These are phyloP conservation scores for Scrobipalpa costella DNA, from an alignment of 2,888 invertebrate species.

Conservation along the genomic window DNA sequence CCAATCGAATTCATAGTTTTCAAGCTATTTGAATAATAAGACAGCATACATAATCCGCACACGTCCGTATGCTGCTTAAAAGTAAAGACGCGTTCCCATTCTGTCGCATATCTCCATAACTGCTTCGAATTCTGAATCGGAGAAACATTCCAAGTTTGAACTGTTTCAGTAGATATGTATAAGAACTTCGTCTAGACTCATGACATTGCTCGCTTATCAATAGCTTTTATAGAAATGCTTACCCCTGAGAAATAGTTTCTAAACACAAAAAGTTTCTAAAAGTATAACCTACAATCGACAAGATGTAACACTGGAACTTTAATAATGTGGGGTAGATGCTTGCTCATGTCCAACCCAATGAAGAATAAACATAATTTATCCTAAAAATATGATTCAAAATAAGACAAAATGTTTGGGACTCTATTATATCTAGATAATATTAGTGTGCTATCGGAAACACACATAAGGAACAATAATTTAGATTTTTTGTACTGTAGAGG, in stretches of 20 bases:
- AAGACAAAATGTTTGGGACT: too few relatives aligned
- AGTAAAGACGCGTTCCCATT: constrained; percentile 26
- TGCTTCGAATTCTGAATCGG: not conserved
- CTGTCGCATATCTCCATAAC: constrained; percentile 14
- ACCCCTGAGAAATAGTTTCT: too few relatives aligned
- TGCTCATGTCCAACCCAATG: too few relatives aligned
- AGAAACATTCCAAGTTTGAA: constrained; percentile 8
- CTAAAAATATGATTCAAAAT: not conserved
- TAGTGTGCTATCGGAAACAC: too few relatives aligned
- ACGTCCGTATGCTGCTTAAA: constrained; percentile 32
- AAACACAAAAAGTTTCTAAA: too few relatives aligned
- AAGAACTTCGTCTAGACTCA: constrained; percentile 6
- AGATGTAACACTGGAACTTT: too few relatives aligned
- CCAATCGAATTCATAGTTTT: constrained; percentile 31
- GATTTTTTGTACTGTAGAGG: too few relatives aligned
- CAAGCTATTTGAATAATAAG: constrained; percentile 34
- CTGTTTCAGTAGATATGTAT: not conserved
- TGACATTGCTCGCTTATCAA: not conserved
- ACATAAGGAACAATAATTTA: too few relatives aligned
- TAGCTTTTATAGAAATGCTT: not conserved
- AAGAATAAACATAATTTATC: too few relatives aligned
- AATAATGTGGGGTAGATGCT: too few relatives aligned
- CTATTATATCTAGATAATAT: too few relatives aligned
- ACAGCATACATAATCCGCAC: constrained; percentile 28
- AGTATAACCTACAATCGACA: too few relatives aligned